Conservation (phyloP, 2,113 vertebrate genomes). For the Calcarius ornatus region DNA sequence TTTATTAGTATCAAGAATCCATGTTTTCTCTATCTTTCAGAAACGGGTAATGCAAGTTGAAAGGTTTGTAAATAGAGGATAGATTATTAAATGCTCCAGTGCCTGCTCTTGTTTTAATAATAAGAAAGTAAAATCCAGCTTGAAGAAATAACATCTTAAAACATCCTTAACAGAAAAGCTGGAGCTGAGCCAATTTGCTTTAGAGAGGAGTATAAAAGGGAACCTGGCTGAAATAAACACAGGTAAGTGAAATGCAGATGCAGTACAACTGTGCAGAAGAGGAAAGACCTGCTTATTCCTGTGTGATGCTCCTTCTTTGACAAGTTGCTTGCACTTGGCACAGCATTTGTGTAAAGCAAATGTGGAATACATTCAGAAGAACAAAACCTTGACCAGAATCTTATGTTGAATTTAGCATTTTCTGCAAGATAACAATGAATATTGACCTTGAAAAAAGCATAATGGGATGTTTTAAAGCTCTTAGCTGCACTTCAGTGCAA, state of each 20-base stretch:
- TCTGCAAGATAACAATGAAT: not conserved
- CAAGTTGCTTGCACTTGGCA: not conserved
- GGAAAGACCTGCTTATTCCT: not conserved
- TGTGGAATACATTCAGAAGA: not conserved
- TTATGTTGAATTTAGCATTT: not conserved
- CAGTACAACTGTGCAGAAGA: not conserved
- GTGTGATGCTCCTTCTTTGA: not conserved
- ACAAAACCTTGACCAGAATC: not conserved
- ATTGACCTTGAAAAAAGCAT: not conserved
- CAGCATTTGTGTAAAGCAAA: not conserved
- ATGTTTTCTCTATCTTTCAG: not conserved
- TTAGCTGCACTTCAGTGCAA: not conserved
- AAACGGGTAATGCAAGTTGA: not conserved
- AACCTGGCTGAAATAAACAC: not conserved
- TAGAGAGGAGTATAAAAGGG: not conserved
- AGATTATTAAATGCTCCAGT: not conserved
- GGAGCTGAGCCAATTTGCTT: not conserved
- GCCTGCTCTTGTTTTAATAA: not conserved
- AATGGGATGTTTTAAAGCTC: not conserved
- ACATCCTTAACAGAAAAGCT: slow-evolving; percentile 10
- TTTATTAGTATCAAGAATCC: not conserved
- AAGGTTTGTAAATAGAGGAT: not conserved
- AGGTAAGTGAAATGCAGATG: not conserved
- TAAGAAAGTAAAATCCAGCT: not conserved
- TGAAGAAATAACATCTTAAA: slow-evolving; percentile 4